These are phyloP conservation scores for Magallana angulata DNA, from an alignment of 1,140 invertebrate species.

Conservation along the genomic window DNA sequence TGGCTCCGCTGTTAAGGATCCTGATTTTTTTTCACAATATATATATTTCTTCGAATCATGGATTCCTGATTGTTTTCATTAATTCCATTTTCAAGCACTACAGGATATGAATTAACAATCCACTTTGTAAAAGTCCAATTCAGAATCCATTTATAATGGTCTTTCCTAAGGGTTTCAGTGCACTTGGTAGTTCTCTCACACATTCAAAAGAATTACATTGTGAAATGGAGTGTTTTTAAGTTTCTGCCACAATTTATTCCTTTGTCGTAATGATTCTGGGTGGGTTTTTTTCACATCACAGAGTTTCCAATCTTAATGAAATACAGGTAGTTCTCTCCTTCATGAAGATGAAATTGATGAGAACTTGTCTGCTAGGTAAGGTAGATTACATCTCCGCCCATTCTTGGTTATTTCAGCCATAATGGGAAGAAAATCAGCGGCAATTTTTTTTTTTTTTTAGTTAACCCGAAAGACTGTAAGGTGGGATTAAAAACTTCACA, in stretches of 20 bases:
- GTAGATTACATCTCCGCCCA: not conserved
- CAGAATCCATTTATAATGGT: not conserved
- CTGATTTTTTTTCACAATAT: too few relatives aligned
- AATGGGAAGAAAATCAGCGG: constrained; percentile 8
- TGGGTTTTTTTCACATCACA: not conserved
- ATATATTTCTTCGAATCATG: too few relatives aligned
- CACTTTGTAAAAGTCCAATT: not conserved
- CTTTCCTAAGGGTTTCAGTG: not conserved
- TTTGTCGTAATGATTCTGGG: not conserved
- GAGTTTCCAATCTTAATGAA: not conserved
- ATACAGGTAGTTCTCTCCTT: not conserved
- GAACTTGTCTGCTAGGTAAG: not conserved
- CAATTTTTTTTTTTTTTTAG: not conserved
- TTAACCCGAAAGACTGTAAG: not conserved
- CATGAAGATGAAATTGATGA: constrained; percentile 13
- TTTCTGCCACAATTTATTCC: not conserved
- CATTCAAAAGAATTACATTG: not conserved
- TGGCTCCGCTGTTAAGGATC: too few relatives aligned
- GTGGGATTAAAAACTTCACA: constrained; percentile 6
- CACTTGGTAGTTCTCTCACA: not conserved
- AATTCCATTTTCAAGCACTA: too few relatives aligned
- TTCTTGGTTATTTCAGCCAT: not conserved
- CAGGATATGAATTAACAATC: not conserved
- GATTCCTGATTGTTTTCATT: too few relatives aligned
- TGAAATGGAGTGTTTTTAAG: not conserved